phyloP scores from a whole-genome alignment of 1,140 invertebrate genomes.

The Brachionus asplanchnoidis region DNA sequence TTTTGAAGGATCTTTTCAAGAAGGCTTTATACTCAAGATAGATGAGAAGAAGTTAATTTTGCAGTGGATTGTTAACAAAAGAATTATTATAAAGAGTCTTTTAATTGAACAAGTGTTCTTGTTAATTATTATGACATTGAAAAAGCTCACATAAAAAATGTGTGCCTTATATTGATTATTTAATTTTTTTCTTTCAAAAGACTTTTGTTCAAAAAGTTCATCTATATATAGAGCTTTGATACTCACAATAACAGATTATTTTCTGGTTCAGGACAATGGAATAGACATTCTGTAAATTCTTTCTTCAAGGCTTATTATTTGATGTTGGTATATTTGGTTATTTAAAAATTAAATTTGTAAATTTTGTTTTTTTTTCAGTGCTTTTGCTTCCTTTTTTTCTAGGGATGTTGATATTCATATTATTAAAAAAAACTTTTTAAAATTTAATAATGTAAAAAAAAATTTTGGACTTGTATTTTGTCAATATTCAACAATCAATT shows the following conservation, averaged over 20 bases:
- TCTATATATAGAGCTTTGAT: not conserved
- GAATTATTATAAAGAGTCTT: not conserved
- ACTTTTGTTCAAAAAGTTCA: not conserved
- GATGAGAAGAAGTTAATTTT: not conserved
- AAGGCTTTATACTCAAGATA: not conserved
- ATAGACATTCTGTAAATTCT: no score
- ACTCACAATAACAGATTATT: no score
- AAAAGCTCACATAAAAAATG: no score
- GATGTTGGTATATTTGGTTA: not conserved
- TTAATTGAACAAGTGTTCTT: not conserved
- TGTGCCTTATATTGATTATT: no score
- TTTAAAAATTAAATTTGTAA: not conserved
- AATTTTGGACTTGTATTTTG: not conserved
- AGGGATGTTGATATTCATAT: not conserved
- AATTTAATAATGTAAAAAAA: not conserved
- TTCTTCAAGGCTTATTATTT: no score
- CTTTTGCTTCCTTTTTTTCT: not conserved
- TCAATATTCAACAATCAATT: not conserved
- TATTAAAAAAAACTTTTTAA: not conserved
- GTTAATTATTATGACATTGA: no score
- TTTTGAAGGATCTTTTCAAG: not conserved
- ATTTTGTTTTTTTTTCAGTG: not conserved
- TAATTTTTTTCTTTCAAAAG: not conserved
- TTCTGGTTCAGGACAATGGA: no score
- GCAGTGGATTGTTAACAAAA: not conserved